Conservation (phyloP, 2,113 vertebrate species). For the Xerus inauris region DNA sequence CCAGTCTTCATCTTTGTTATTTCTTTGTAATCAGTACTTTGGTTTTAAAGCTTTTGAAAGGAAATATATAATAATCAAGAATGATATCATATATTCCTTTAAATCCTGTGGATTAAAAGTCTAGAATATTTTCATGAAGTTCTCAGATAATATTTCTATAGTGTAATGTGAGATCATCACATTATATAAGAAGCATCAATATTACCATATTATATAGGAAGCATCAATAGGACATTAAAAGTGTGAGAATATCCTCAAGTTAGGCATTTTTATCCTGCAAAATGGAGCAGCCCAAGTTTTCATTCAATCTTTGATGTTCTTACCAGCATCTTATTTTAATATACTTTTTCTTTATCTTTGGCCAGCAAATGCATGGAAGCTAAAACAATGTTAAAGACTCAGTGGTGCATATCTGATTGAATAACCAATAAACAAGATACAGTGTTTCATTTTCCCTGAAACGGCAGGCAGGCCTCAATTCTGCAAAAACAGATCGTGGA, state of each 20-base stretch:
- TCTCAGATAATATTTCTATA: neutral
- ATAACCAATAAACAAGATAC: slow-evolving; percentile 73
- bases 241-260: slow-evolving; percentile 50
- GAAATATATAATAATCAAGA: slow-evolving; percentile 21
- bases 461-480: neutral
- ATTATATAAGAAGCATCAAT: slow-evolving; percentile 3
- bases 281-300: slow-evolving; percentile 30
- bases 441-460: slow-evolving; percentile 62
- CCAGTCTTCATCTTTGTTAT: neutral
- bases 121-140: slow-evolving; percentile 29
- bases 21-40: neutral
- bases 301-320: slow-evolving; percentile 69
- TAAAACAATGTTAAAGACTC: slow-evolving; percentile 64
- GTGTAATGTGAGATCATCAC: neutral
- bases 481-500: slow-evolving; percentile 46
- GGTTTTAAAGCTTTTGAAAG: slow-evolving; percentile 41
- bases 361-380: slow-evolving; percentile 56
- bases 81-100: neutral
- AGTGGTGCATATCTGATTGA: slow-evolving; percentile 74
- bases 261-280: slow-evolving; percentile 39
- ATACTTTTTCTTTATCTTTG: slow-evolving; percentile 69
- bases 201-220: slow-evolving; percentile 30
- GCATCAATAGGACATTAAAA: slow-evolving; percentile 22
- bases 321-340: slow-evolving; percentile 78
- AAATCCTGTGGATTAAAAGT: slow-evolving; percentile 2